These are phyloP conservation scores for Hyles vespertilio DNA, from an alignment of 1,140 invertebrate species.

Conservation along the genomic window DNA sequence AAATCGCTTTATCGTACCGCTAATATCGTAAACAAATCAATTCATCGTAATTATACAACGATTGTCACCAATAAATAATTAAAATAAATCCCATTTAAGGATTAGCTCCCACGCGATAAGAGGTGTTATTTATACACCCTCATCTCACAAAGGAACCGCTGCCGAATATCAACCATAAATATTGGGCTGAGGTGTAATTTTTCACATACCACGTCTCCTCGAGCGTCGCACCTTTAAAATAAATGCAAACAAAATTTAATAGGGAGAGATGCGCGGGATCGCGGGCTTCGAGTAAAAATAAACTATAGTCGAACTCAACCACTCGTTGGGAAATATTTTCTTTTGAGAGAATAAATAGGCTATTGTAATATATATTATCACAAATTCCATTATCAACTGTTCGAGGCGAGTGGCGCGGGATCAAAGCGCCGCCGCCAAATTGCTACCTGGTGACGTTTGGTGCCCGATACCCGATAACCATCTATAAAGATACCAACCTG, in stretches of 20 bases:
- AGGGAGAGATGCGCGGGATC: conserved; percentile 74
- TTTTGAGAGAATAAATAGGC: conserved; percentile 21
- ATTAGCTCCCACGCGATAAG: conserved; percentile 74
- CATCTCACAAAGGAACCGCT: conserved; percentile 72
- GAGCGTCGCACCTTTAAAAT: conserved; percentile 74
- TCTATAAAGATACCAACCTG: too few relatives aligned
- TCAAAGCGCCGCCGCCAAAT: too few relatives aligned
- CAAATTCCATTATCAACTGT: too few relatives aligned
- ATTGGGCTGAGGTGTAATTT: conserved; percentile 75
- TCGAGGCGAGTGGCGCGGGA: too few relatives aligned
- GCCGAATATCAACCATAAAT: conserved; percentile 76
- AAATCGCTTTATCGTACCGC: background rate
- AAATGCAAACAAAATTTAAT: conserved; percentile 76
- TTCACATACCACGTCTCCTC: conserved; percentile 72
- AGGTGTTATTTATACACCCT: conserved; percentile 74
- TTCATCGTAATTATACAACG: background rate
- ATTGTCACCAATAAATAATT: conserved; percentile 63
- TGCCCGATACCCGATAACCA: too few relatives aligned
- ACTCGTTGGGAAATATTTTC: conserved; percentile 59
- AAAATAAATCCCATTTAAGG: conserved; percentile 74
- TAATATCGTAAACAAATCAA: too few relatives aligned
- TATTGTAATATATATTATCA: background rate
- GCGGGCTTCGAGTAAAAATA: conserved; percentile 72
- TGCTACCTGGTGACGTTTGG: too few relatives aligned
- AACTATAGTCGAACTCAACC: conserved; percentile 50